A percentile compares a stretch with the other conserved stretches of the same genome.
These are phyloP conservation scores for Vombatus ursinus DNA, from an alignment of 2,113 vertebrate genomes.

Conservation along the genomic window DNA sequence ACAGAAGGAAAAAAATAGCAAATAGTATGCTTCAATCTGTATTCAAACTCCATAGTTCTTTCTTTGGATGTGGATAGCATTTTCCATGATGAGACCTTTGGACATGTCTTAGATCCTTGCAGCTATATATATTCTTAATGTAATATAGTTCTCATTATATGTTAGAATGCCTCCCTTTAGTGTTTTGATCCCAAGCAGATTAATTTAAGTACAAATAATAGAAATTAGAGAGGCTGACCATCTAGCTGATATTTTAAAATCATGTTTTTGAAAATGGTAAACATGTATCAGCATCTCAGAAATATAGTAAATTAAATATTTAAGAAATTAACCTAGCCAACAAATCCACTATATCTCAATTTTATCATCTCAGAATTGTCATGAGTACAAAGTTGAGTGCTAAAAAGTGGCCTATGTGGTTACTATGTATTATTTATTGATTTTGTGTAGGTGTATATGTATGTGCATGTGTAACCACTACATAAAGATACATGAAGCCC, in stretches of 20 bases:
- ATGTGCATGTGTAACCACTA: neutral
- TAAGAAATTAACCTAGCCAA: neutral
- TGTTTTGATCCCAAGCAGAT: constrained; percentile 25
- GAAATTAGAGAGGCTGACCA: neutral
- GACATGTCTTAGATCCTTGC: no score
- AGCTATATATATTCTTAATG: neutral
- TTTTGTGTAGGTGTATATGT: neutral
- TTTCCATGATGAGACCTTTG: no score
- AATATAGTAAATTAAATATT: neutral
- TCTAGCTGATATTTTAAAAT: neutral
- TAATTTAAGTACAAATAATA: neutral
- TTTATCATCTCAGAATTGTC: neutral
- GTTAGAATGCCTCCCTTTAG: neutral
- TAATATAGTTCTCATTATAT: neutral
- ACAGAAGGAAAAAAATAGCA: no score
- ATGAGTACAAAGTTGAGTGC: neutral
- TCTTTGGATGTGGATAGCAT: no score
- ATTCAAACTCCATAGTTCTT: no score
- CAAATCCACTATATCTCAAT: neutral
- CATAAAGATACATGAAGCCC: neutral
- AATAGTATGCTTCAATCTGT: no score
- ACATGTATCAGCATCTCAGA: neutral
- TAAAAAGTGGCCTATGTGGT: neutral
- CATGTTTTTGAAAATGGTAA: neutral
- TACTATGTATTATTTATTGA: neutral